Base-by-base conservation (phyloP, 2,113 vertebrate genomes). In the Thamnophis sirtalis region DNA sequence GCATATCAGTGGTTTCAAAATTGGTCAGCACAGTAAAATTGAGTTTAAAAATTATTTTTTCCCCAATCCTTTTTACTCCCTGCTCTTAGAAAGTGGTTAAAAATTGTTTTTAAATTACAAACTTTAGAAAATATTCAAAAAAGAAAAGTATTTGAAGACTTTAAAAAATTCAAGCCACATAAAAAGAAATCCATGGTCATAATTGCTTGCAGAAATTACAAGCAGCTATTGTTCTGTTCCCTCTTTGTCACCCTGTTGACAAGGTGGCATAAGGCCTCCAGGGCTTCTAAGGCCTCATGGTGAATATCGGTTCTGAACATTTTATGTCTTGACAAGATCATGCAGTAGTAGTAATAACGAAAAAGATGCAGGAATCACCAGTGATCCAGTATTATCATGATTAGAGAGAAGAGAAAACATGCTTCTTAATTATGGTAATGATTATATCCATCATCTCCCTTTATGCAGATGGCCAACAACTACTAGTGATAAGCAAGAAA, bases 391-490 rank as follows among this genome's bases (percentile, higher is more conserved):
- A 19, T 21, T 84, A 63, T 58, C 51, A n/a, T 26, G 87, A 17
- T 58, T 53, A 73, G 51, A 24, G 22, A 73, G 28, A 84, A 88
- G 1, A 0, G 8, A 6, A 38, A 63, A 94, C 9, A 92, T 0
- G 6, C 0, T 0, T 55, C 0, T 33, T 28, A 43, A 9, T 11
- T 38, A n/a, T 38, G 56, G 6, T 51, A 33, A 68, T 33, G 15
- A 21, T 38, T 63, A 17, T 87, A 87, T 50, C 6, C 22, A 15
- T 21, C 53, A 73, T 80, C 17, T 80, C 84, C 3, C 63, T 43
- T 92, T 94, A 85, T 95, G 5, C 93, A 99, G 99, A 38, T 99
- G 99, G 99, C 99, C 99, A 15, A 95, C 98, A n/a, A 98, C 97
- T 95, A 96, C 96, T 3, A 96, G 91, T 54, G 98, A 98, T 93